Percentiles rank a stretch among this genome's conserved stretches.
Conservation (phyloP, 2,888 invertebrate species). For the Creontiades dilutus region DNA sequence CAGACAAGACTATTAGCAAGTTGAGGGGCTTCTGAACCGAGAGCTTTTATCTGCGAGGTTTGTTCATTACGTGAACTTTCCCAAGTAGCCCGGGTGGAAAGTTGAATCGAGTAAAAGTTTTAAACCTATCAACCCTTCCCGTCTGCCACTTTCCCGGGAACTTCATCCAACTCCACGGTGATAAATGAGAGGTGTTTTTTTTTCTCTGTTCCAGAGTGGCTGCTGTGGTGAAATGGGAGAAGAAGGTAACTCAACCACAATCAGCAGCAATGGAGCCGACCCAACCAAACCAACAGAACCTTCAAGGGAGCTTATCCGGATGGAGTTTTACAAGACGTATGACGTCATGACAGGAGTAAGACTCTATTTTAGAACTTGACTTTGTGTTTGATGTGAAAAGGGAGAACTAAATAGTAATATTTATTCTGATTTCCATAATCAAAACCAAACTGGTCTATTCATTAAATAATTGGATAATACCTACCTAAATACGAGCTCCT, state of each 20-base stretch:
- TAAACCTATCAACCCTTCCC: neutral
- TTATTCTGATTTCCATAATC: no score
- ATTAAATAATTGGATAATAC: no score
- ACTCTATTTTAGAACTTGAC: neutral
- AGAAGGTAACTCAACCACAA: conserved; percentile 52
- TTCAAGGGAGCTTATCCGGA: conserved; percentile 83
- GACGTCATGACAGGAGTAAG: conserved; percentile 93
- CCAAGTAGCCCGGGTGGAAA: neutral
- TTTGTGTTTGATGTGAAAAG: no score
- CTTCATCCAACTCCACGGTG: neutral
- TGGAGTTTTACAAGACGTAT: conserved; percentile 93
- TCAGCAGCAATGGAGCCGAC: conserved; percentile 65
- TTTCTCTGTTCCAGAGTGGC: conserved; percentile 46
- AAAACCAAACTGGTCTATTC: no score
- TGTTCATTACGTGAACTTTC: neutral
- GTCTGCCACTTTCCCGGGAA: no score
- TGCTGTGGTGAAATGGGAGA: conserved; percentile 68
- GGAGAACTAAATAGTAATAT: no score
- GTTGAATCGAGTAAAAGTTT: conserved; percentile 14
- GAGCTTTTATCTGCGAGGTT: neutral
- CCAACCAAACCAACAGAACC: conserved; percentile 71
- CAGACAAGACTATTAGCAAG: neutral
- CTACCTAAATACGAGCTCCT: no score
- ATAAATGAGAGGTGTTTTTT: conserved; percentile 10
- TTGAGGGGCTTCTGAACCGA: neutral